Conservation (phyloP, 2,888 invertebrate species). For the Drosophila nigritarsus region DNA sequence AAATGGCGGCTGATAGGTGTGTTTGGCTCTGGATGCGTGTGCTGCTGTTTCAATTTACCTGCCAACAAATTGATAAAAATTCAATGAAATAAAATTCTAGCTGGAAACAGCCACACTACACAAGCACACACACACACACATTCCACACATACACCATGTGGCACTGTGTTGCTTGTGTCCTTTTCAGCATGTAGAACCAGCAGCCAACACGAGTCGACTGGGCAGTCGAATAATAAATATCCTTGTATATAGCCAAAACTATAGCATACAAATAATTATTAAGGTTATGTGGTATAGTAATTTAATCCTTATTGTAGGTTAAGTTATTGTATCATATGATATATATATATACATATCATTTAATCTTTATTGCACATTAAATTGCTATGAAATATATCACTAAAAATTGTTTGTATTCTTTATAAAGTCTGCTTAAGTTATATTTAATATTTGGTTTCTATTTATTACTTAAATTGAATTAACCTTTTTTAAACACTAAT, state of each 20-base stretch:
- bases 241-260: background rate
- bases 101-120: conserved; percentile 1
- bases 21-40: conserved; percentile 9
- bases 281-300: background rate
- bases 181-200: background rate
- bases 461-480: background rate
- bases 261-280: background rate
- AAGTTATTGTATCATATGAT: background rate
- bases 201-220: background rate
- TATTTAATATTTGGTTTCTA: background rate
- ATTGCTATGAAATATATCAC: background rate
- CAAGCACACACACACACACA: background rate
- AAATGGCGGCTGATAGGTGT: background rate
- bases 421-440: background rate
- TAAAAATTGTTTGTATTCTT: background rate
- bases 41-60: conserved; percentile 63
- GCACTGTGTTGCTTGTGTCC: conserved; percentile 1
- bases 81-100: conserved; percentile 65
- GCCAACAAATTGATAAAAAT: conserved; percentile 75
- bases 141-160: background rate
- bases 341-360: no score
- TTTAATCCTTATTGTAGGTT: background rate
- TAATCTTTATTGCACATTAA: background rate
- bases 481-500: background rate
- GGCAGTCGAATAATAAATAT: conserved; percentile 1